Conservation (phyloP, 1,140 invertebrate species). For the Agraylea sexmaculata region DNA sequence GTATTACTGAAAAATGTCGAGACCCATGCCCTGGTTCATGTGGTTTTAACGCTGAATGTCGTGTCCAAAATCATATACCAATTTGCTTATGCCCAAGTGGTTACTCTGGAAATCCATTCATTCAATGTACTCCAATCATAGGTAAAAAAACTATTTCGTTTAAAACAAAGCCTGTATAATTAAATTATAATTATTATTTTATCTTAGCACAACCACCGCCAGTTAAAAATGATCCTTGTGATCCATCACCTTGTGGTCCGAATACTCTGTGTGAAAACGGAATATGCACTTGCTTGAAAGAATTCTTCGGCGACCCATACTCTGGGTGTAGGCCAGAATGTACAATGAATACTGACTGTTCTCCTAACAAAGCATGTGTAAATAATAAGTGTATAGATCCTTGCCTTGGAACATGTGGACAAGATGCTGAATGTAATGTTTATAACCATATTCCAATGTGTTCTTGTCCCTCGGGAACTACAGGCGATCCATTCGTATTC, state of each 20-base stretch:
- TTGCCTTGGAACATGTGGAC: slow-evolving; percentile 58
- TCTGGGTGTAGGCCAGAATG: slow-evolving; percentile 52
- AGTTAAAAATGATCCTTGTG: slow-evolving; percentile 46
- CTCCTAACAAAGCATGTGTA: slow-evolving; percentile 54
- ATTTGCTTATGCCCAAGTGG: slow-evolving; percentile 59
- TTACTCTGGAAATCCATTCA: slow-evolving; percentile 65
- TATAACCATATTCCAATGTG: slow-evolving; percentile 63
- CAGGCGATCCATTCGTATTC: slow-evolving; percentile 57
- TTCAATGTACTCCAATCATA: slow-evolving; percentile 37
- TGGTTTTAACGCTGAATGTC: slow-evolving; percentile 62
- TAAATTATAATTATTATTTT: too few relatives aligned
- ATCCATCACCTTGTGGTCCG: slow-evolving; percentile 59
- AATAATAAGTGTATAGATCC: slow-evolving; percentile 64
- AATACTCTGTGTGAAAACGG: slow-evolving; percentile 56
- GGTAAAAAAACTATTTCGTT: slow-evolving; percentile 37
- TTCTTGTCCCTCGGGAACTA: slow-evolving; percentile 50
- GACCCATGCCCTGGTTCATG: slow-evolving; percentile 74
- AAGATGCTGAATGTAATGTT: slow-evolving; percentile 54
- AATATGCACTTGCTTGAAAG: slow-evolving; percentile 46
- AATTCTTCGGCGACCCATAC: slow-evolving; percentile 52
- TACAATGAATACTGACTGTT: slow-evolving; percentile 50
- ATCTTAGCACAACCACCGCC: slow-evolving; percentile 35
- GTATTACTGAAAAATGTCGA: slow-evolving; percentile 65
- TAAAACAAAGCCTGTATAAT: too few relatives aligned
- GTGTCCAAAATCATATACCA: slow-evolving; percentile 64